These are phyloP conservation scores for Eustalomyia histrio DNA, from an alignment of 2,888 invertebrate genomes.

Conservation along the genomic window DNA sequence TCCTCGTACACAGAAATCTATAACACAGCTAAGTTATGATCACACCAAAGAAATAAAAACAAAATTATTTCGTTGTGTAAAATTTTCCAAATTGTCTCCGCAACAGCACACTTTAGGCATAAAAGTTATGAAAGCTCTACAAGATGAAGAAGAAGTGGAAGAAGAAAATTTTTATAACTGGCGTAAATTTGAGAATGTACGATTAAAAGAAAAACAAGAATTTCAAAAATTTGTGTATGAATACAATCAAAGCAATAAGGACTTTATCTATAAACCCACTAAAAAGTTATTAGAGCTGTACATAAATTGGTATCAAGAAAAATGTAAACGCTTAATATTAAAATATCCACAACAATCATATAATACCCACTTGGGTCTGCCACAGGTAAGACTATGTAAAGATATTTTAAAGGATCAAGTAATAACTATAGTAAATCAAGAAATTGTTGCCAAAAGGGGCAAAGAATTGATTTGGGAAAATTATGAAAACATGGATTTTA, in stretches of 20 bases:
- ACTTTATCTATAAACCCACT: conserved; percentile 69
- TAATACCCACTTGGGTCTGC: conserved; percentile 72
- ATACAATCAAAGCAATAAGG: conserved; percentile 66
- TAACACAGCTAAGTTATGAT: conserved; percentile 64
- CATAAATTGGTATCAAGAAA: conserved; percentile 67
- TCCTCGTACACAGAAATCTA: conserved; percentile 71
- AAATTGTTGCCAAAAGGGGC: conserved; percentile 63
- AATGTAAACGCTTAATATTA: conserved; percentile 51
- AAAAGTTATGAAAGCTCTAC: conserved; percentile 68
- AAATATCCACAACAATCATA: conserved; percentile 64
- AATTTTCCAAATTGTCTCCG: conserved; percentile 66
- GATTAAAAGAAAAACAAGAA: conserved; percentile 67
- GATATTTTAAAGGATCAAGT: conserved; percentile 45
- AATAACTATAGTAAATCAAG: conserved; percentile 67
- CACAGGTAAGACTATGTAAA: conserved; percentile 69
- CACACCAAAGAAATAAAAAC: conserved; percentile 54
- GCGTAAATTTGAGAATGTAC: conserved; percentile 60
- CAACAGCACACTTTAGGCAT: conserved; percentile 71
- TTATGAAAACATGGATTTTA: conserved; percentile 51
- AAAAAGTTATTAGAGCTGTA: conserved; percentile 68
- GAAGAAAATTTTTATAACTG: conserved; percentile 69
- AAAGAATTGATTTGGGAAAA: conserved; percentile 55
- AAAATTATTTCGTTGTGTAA: conserved; percentile 67
- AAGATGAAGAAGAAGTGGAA: conserved; percentile 49
- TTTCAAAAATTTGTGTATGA: conserved; percentile 70